phyloP scores from a whole-genome alignment of 2,888 invertebrate species.

The Fragum whitleyi region DNA sequence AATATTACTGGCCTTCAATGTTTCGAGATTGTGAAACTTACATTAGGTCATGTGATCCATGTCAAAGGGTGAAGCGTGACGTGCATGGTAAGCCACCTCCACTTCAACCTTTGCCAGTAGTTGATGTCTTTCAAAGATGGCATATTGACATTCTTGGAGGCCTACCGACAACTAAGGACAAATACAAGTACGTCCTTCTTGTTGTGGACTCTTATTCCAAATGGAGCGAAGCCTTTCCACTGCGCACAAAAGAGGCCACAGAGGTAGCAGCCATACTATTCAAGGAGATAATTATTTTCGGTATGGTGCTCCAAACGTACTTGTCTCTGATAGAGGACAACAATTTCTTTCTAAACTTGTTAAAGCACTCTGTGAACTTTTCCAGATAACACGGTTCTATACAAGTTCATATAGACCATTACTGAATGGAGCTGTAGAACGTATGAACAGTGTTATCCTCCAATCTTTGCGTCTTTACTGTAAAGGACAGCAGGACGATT shows the following conservation, averaged over 20 bases:
- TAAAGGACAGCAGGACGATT: conserved; percentile 44
- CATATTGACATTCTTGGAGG: too few species aligned
- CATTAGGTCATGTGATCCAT: conserved; percentile 49
- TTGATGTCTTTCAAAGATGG: too few species aligned
- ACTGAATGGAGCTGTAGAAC: conserved; percentile 55
- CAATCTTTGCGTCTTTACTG: conserved; percentile 57
- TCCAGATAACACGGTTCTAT: too few species aligned
- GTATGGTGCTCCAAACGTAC: conserved; percentile 38
- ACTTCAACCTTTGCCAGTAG: too few species aligned
- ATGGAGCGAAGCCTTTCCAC: conserved; percentile 52
- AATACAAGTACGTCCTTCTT: too few species aligned
- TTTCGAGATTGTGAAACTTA: conserved; percentile 49
- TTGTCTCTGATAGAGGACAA: conserved; percentile 46
- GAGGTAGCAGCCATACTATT: conserved; percentile 49
- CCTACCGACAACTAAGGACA: conserved; percentile 51
- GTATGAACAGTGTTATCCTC: too few species aligned
- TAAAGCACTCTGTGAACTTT: too few species aligned
- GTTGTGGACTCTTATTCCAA: conserved; percentile 59
- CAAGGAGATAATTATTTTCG: conserved; percentile 38
- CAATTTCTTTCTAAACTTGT: conserved; percentile 54
- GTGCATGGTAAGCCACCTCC: too few species aligned
- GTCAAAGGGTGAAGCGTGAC: too few species aligned
- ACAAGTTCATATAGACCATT: conserved; percentile 60
- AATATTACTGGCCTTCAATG: conserved; percentile 67
- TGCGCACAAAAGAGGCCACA: too few species aligned